These are phyloP conservation scores for Venturia canescens DNA, from an alignment of 1,140 invertebrate species.

Conservation along the genomic window DNA sequence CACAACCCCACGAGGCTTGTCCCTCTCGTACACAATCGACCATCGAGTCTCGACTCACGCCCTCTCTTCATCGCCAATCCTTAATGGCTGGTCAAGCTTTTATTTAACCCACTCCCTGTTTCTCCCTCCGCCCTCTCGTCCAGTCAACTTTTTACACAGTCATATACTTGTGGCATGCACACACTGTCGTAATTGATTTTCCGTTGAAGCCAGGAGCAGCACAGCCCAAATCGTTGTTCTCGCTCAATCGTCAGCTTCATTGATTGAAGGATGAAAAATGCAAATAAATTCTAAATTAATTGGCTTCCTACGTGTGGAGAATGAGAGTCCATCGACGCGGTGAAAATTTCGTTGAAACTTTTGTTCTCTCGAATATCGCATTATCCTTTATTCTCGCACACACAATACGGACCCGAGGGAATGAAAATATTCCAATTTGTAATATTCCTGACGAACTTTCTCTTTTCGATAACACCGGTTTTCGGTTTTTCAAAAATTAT, in stretches of 20 bases:
- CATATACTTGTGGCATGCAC: not conserved
- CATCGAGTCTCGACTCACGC: slow-evolving; percentile 14
- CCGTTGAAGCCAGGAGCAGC: not conserved
- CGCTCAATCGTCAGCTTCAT: not conserved
- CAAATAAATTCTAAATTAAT: too few species aligned
- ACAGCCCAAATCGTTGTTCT: not conserved
- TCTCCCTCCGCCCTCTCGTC: not conserved
- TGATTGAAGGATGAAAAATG: not conserved
- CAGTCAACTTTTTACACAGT: not conserved
- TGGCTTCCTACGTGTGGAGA: too few species aligned
- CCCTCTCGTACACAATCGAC: slow-evolving; percentile 12
- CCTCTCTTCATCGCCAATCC: slow-evolving; percentile 34
- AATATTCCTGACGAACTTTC: too few species aligned
- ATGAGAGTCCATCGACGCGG: too few species aligned
- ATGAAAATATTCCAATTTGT: too few species aligned
- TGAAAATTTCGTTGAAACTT: too few species aligned
- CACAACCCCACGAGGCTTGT: not conserved
- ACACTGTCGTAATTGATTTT: slow-evolving; percentile 42
- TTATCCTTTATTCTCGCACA: too few species aligned
- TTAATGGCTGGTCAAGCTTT: slow-evolving; percentile 51
- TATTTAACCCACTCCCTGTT: slow-evolving; percentile 48
- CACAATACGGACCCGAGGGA: too few species aligned
- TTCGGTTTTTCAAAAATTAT: too few species aligned
- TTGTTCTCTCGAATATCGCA: too few species aligned
- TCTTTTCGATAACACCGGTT: too few species aligned